phyloP scores from a whole-genome alignment of 2,113 vertebrate genomes.

The Entomyzon cyanotis region DNA sequence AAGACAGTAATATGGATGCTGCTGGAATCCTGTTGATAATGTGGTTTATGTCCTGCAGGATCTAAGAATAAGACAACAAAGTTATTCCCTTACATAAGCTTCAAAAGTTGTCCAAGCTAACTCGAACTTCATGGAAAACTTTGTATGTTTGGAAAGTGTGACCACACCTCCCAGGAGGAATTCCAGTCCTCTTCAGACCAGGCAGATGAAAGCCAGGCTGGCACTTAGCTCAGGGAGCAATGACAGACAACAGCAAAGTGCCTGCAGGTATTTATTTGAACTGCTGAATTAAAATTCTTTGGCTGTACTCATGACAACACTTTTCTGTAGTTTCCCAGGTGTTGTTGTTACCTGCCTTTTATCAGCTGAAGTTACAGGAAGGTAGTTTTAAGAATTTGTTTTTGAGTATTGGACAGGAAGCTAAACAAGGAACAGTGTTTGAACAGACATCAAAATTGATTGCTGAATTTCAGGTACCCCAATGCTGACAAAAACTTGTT shows the following conservation, averaged over 20 bases:
- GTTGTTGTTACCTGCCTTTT: not conserved
- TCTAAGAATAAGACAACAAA: not conserved
- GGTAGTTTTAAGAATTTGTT: not conserved
- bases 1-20: not conserved
- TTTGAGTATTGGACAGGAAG: not conserved
- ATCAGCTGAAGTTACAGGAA: not conserved
- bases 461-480: not conserved
- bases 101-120: not conserved
- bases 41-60: not conserved
- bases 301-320: not conserved
- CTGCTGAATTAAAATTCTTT: not conserved
- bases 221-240: not conserved
- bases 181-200: not conserved
- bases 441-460: not conserved
- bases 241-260: not conserved
- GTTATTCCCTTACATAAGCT: not conserved
- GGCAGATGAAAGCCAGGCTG: not conserved
- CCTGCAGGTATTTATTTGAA: conserved; percentile 9
- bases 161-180: not conserved
- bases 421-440: not conserved
- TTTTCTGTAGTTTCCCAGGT: not conserved
- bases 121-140: not conserved
- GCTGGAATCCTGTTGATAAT: not conserved
- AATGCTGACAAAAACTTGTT: not conserved
- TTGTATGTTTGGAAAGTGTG: not conserved